These are phyloP conservation scores for Cossypha caffra DNA, from an alignment of 2,797 vertebrate genomes.

Conservation along the genomic window DNA sequence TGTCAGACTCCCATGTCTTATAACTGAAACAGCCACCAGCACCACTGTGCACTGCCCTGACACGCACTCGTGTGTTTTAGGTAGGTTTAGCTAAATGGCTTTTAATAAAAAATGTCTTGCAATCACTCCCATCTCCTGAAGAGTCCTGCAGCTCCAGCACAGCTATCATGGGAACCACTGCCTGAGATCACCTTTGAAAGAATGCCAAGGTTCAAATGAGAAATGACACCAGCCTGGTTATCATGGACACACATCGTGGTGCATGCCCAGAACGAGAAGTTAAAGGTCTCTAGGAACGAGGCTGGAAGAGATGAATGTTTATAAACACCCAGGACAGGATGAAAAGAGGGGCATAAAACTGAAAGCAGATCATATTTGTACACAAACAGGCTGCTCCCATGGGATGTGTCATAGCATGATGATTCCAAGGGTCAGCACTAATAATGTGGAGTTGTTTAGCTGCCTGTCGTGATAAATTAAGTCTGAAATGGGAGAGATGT, in stretches of 20 bases:
- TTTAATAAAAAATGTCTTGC: not conserved
- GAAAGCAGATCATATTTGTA: not conserved
- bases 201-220: not conserved
- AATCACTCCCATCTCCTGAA: not conserved
- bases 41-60: not conserved
- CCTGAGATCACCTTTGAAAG: not conserved
- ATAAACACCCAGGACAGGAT: not conserved
- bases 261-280: not conserved
- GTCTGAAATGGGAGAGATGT: not conserved
- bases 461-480: not conserved
- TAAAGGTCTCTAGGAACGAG: not conserved
- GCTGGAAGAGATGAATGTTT: not conserved
- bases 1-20: not conserved
- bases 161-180: not conserved
- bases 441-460: not conserved
- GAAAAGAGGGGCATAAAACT: not conserved
- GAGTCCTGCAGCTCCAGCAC: not conserved
- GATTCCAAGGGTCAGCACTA: not conserved
- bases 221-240: not conserved
- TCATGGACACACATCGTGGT: rapidly evolving
- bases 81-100: not conserved
- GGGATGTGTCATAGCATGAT: rapidly evolving
- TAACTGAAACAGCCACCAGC: not conserved
- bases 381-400: not conserved
- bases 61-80: rapidly evolving